Evolutionary conservation across 2,888 invertebrate species (phyloP), one percentile per base, ranked within the genome.

Genomic region (Euplexia lucipara): DNA sequence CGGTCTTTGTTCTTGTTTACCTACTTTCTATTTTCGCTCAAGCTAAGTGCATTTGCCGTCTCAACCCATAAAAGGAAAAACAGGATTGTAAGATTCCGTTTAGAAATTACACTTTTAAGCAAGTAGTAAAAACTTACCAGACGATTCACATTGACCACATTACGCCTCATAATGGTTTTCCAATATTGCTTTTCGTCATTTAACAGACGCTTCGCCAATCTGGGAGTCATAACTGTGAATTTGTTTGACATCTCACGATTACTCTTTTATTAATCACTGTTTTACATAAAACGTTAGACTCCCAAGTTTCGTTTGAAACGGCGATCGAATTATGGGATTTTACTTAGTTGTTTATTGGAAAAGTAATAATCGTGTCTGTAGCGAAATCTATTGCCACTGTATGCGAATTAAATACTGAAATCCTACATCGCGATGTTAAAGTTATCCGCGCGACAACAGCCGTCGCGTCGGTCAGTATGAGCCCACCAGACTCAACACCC

Each of bases 131-230:
- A 72, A 56, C 45, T 73, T 56, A 45, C 45, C 42, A 69, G 73
- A 35, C 56, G 39, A 4, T 59, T 57, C 16, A 32, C 51, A 39
- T 73, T 56, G 35, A 16, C 52, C 20, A 59, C 53, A 41, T 56
- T 53, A 51, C 47, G 34, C 7, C 59, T 48, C 20, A 69, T 64
- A 69, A 69, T 69, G 42, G 64, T 69, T 73, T 73, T 69, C 73
- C 69, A 59, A 73, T 73, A 73, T 56, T 64, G 47, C 39, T 39
- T 69, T 69, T 64, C 51, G 34, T 54, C 44, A 35, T 61, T 72
- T 44, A 61, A 35, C 52, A 44, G 48, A 44, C 30, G 1, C 1
- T 52, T 39, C 39, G 30, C 45, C 47, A 34, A 56, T 67, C 42
- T 18, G 4, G n/a, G 4, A 56, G 61, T 20, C 32, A 42, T 53